A percentile compares a stretch with the other conserved stretches of the same genome.
Conservation (phyloP, 2,113 vertebrate species). For the Melanocharis versteri region DNA sequence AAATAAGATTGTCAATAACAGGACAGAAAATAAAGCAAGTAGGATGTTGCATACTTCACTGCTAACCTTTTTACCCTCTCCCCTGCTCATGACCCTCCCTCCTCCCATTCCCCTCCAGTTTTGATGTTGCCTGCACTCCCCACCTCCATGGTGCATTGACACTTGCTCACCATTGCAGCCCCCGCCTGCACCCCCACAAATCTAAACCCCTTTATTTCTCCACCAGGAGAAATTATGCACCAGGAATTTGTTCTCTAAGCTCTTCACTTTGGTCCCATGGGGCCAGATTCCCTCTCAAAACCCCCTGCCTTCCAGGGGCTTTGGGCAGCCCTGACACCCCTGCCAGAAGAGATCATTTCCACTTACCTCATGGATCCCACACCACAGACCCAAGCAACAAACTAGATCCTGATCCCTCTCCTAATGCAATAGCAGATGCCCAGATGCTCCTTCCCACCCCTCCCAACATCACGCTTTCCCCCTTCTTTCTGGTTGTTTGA, state of each 20-base stretch:
- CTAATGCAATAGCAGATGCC: background rate
- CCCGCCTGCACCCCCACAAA: background rate
- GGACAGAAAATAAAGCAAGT: conserved; percentile 25
- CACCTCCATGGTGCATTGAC: rapidly evolving
- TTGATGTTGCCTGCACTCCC: background rate
- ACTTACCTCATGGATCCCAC: background rate
- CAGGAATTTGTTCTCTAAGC: background rate
- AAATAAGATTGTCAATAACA: conserved; percentile 22
- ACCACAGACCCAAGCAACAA: background rate
- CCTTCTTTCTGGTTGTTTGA: background rate
- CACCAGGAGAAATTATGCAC: no score
- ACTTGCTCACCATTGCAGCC: background rate
- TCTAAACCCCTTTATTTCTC: background rate
- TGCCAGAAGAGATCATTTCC: background rate
- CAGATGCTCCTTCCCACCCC: background rate
- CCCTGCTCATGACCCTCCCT: background rate
- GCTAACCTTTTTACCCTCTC: background rate
- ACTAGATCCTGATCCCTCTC: background rate
- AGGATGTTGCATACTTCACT: background rate
- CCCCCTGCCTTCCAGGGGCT: background rate
- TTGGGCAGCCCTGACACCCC: background rate
- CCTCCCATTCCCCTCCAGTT: background rate
- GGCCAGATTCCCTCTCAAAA: background rate
- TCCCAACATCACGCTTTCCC: background rate
- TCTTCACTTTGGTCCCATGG: background rate